These are phyloP conservation scores for Xenentodon cancila DNA, from an alignment of 2,797 vertebrate genomes.

Conservation along the genomic window DNA sequence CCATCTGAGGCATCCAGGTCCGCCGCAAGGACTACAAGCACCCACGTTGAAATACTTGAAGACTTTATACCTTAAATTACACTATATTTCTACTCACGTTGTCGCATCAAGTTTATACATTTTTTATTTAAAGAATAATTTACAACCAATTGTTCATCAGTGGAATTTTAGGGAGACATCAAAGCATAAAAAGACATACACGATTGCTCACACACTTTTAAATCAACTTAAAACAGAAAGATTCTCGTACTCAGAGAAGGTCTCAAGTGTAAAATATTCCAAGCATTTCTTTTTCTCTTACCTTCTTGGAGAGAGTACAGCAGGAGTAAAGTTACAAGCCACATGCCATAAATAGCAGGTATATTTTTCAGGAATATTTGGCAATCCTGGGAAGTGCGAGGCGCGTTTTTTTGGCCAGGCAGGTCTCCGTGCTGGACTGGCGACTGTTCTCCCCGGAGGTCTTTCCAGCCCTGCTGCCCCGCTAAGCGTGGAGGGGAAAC, in stretches of 20 bases:
- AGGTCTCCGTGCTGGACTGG: conserved; percentile 83
- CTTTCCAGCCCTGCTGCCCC: conserved; percentile 83
- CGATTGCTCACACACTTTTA: conserved; percentile 42
- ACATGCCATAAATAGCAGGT: conserved; percentile 97
- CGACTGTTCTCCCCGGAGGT: conserved; percentile 82
- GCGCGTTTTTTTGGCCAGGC: conserved; percentile 82
- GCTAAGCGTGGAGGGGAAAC: conserved; percentile 77
- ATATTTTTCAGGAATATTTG: conserved; percentile 89
- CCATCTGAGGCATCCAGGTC: conserved; percentile 52
- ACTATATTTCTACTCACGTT: conserved; percentile 20
- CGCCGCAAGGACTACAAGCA: conserved; percentile 36
- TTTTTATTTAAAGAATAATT: conserved; percentile 38
- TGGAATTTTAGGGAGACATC: conserved; percentile 32
- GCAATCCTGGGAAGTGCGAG: conserved; percentile 84
- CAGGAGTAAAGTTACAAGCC: conserved; percentile 97
- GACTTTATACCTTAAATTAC: conserved; percentile 29
- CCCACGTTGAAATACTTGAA: not conserved
- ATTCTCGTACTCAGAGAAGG: conserved; percentile 4
- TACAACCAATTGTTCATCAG: conserved; percentile 36
- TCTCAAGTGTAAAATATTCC: conserved; percentile 24
- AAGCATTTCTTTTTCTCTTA: conserved; percentile 68
- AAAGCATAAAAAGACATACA: conserved; percentile 21
- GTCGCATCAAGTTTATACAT: conserved; percentile 25
- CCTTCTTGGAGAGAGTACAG: conserved; percentile 94
- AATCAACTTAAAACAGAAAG: conserved; percentile 46